A percentile compares a stretch with the other conserved stretches of the same genome.
Evolutionary conservation across 2,797 vertebrate genomes (phyloP).

Genomic region (Podargus strigoides): DNA sequence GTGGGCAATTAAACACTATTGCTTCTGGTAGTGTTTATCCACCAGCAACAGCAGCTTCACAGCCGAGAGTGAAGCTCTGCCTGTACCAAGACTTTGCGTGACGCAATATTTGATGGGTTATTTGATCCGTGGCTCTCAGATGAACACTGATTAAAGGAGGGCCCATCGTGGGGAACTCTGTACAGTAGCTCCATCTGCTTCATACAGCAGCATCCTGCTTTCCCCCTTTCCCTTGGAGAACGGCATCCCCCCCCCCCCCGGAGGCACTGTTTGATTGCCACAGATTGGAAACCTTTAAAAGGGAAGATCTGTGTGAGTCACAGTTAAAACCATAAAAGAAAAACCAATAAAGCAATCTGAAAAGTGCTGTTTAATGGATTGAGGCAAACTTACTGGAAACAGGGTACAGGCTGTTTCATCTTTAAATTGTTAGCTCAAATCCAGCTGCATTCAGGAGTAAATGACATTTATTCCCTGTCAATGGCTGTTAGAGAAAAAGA

Average conservation of each 20-base stretch:
- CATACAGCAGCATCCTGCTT: background rate
- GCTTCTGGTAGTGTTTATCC: background rate
- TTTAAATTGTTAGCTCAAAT: background rate
- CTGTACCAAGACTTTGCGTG: rapidly evolving
- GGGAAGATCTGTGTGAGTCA: slow-evolving; percentile 20
- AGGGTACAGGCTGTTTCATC: background rate
- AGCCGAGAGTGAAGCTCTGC: background rate
- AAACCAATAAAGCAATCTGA: slow-evolving; percentile 45
- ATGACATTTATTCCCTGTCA: background rate
- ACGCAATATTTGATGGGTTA: background rate
- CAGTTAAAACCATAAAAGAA: background rate
- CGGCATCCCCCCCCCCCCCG: background rate
- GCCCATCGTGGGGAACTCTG: background rate
- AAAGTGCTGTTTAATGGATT: slow-evolving; percentile 49
- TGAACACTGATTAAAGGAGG: background rate
- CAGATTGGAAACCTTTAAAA: slow-evolving; percentile 3
- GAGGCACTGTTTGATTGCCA: background rate
- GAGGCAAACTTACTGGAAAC: slow-evolving; percentile 41
- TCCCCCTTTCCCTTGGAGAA: background rate
- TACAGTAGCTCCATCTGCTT: background rate
- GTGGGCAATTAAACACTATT: background rate
- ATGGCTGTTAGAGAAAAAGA: background rate
- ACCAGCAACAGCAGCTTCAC: background rate
- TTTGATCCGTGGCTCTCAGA: background rate
- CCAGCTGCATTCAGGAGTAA: background rate